phyloP scores from a whole-genome alignment of 2,888 invertebrate genomes.

The Portevinia maculata region DNA sequence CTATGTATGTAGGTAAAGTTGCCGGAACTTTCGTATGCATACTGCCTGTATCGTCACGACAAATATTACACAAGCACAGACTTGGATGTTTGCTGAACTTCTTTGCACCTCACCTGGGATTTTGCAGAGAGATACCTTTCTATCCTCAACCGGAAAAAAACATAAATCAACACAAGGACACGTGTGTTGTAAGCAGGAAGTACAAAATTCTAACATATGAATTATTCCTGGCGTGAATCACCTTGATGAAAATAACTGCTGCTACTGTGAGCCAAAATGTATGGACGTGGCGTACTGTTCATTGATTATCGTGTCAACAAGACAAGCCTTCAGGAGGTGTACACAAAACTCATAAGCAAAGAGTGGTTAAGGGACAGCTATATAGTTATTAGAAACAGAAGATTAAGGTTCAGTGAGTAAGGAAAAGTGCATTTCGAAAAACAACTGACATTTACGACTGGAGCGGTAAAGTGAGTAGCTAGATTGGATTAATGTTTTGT shows the following conservation, averaged over 20 bases:
- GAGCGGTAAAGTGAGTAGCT: too few species aligned
- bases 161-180: constrained; percentile 51
- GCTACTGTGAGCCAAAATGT: constrained; percentile 20
- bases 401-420: too few species aligned
- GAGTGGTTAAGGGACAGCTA: constrained; percentile 12
- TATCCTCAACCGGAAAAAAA: constrained; percentile 19
- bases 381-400: too few species aligned
- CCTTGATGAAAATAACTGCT: constrained; percentile 12
- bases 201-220: constrained; percentile 24
- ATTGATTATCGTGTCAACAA: constrained; percentile 47
- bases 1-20: constrained; percentile 6
- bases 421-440: too few species aligned
- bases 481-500: too few species aligned
- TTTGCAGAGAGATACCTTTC: constrained; percentile 19
- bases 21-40: constrained; percentile 14
- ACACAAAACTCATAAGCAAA: constrained; percentile 40
- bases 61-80: neutral
- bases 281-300: constrained; percentile 10
- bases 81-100: constrained; percentile 21
- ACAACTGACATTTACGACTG: too few species aligned
- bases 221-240: constrained; percentile 19
- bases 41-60: neutral
- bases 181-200: constrained; percentile 40
- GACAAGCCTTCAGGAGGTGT: constrained; percentile 9
- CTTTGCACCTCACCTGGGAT: constrained; percentile 26